phyloP scores from a whole-genome alignment of 1,140 invertebrate genomes.

The Procambarus clarkii region DNA sequence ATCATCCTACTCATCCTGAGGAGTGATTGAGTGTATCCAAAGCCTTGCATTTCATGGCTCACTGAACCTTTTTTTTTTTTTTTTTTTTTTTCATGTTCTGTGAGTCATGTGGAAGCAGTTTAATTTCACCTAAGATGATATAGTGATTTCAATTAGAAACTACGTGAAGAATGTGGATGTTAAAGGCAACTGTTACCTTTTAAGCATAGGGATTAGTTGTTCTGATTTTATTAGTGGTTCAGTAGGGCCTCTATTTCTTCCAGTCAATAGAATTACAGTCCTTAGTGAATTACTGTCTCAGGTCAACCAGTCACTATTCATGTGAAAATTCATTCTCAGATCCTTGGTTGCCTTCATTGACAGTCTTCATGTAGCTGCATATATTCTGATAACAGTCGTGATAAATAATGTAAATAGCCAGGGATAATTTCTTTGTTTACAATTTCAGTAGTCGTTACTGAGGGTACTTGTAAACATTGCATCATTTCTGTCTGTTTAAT shows the following conservation, averaged over 20 bases:
- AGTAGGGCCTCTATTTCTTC: constrained; percentile 21
- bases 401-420: constrained; percentile 12
- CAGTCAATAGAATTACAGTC: constrained; percentile 20
- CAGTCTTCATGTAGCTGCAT: background rate
- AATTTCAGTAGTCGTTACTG: background rate
- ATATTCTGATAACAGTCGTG: background rate
- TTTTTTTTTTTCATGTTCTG: background rate
- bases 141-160: background rate
- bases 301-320: background rate
- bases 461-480: background rate
- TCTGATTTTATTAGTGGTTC: constrained; percentile 29
- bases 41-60: background rate
- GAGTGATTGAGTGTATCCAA: constrained; percentile 9
- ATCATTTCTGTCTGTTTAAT: background rate
- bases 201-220: background rate
- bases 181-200: background rate
- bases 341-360: background rate
- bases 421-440: constrained; percentile 9
- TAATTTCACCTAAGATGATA: background rate
- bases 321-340: constrained; percentile 19
- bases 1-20: background rate
- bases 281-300: constrained; percentile 17
- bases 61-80: background rate
- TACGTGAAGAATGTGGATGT: constrained; percentile 8
- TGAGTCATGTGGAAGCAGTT: constrained; percentile 6